Evolutionary conservation across 35 echinoderm and acorn worm species (phyloP).

Genomic region (Anneissia japonica): DNA sequence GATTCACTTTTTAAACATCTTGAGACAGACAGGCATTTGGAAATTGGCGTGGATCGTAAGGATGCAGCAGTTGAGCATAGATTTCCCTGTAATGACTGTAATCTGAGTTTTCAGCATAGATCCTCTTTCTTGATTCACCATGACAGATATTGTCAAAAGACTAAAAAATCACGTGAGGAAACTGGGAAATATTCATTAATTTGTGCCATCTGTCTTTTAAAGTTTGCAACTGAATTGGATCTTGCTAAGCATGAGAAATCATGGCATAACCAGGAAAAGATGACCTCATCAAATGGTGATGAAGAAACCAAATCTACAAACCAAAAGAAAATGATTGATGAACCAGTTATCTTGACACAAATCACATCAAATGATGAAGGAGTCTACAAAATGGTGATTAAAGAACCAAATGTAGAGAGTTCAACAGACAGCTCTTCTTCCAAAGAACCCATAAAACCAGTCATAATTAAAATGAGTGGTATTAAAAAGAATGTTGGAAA

Average conservation of each 20-base stretch:
- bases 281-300: background rate
- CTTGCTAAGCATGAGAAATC: background rate
- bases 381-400: background rate
- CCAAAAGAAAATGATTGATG: background rate
- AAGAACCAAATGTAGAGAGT: background rate
- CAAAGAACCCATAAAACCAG: background rate
- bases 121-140: background rate
- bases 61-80: background rate
- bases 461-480: background rate
- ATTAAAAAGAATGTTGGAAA: background rate
- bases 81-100: background rate
- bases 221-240: background rate
- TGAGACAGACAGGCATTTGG: background rate
- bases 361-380: background rate
- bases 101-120: background rate
- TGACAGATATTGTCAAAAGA: background rate
- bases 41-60: background rate
- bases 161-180: background rate
- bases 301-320: background rate
- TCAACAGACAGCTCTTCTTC: background rate
- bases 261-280: background rate
- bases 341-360: background rate
- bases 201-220: background rate
- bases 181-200: background rate
- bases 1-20: background rate